Percentiles rank a stretch among this genome's conserved stretches.
phyloP scores from a whole-genome alignment of 2,888 invertebrate genomes.

The Netelia virgata region DNA sequence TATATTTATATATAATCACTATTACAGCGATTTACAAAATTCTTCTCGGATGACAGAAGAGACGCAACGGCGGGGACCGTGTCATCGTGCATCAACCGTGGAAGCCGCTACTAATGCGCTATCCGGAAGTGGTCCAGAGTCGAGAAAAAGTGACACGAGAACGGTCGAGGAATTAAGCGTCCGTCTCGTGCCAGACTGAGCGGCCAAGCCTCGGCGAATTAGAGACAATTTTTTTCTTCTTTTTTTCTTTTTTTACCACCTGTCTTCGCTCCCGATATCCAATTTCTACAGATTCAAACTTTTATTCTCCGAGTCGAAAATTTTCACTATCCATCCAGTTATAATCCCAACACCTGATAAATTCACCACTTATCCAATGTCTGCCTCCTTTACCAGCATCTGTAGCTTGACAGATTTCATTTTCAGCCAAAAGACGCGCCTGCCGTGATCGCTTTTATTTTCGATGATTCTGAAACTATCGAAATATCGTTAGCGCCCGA shows the following conservation, averaged over 20 bases:
- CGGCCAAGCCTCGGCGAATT: neutral
- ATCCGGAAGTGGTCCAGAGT: neutral
- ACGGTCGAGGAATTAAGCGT: slow-evolving; percentile 5
- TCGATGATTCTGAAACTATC: too few species aligned
- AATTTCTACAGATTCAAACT: neutral
- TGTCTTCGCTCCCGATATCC: neutral
- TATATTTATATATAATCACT: slow-evolving; percentile 4
- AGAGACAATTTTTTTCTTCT: neutral
- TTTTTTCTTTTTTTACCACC: neutral
- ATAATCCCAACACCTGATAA: neutral
- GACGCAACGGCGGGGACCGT: neutral
- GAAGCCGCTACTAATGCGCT: neutral
- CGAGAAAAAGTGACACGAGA: neutral
- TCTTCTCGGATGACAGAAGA: slow-evolving; percentile 21
- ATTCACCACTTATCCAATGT: too few species aligned
- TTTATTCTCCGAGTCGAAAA: neutral
- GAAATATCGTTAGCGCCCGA: too few species aligned
- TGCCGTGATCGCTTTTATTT: too few species aligned
- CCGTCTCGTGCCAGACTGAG: neutral
- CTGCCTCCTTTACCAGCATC: too few species aligned
- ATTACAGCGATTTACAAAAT: slow-evolving; percentile 24
- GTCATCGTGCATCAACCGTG: neutral
- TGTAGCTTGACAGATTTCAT: too few species aligned
- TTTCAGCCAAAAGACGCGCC: too few species aligned
- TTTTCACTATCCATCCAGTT: neutral